Base-by-base conservation (phyloP, 2,113 vertebrate species). In the Protomyctophum bolini region DNA sequence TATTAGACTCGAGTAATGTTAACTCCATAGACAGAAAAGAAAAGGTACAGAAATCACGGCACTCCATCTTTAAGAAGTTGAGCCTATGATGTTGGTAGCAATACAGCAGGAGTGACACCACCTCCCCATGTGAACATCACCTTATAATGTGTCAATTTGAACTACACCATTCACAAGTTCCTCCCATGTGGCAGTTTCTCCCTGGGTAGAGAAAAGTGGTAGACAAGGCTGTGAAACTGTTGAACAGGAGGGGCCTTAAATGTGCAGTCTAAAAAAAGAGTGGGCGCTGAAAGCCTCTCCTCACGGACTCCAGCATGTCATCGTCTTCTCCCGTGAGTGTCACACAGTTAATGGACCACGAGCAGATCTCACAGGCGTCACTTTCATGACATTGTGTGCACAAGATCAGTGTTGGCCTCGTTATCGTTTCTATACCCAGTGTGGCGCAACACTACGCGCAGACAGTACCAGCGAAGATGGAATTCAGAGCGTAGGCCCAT, bases 151-250 rank as follows among this genome's bases (percentile, higher is more conserved):
- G 68, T 58, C 1, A 55, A 0, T 33, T 58, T 63, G 55, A 68
- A 47, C 15, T 9, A 61, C 68, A 9, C 49, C 79, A 82, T 91
- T 89, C 88, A 73, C 85, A 82, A 60, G 65, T 77, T 77, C 76
- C 7, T 68, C 68, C 54, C 9, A 55, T 60, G 7, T 74, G 75
- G 84, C 75, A 81, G 55, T 15, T 8, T 57, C 58, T 56, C 70
- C 68, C 51, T 45, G 28, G 74, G 76, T 83, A 79, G 80, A 75
- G 72, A 73, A 82, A 85, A 84, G 86, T 63, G 77, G 85, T 70
- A 85, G 78, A 21, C 21, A 21, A 21, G 21, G 58, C 67, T 56
- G 84, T 81, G 78, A 87, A 75, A 75, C 71, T 80, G 73, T 55
- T 63, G 57, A 80, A 50, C 57, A 71, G 81, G 72, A 15, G 81